Evolutionary conservation across 2,888 invertebrate species (phyloP).

Genomic region (Physocephala rufipes): DNA sequence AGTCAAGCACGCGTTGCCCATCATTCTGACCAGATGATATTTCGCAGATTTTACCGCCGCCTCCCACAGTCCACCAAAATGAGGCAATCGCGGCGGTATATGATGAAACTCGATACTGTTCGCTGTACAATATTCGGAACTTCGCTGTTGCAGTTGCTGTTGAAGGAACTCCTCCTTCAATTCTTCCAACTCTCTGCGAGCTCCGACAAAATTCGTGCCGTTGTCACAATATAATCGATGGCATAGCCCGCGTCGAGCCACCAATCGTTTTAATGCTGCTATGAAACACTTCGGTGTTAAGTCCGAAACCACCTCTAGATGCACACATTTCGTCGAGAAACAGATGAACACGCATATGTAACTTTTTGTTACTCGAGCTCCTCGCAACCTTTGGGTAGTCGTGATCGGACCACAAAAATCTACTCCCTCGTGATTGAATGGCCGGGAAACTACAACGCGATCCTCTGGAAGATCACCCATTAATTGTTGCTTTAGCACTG

Average conservation of each 20-base stretch:
- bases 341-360: conserved; percentile 12
- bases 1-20: conserved; percentile 34
- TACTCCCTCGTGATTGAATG: neutral
- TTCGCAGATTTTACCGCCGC: no score
- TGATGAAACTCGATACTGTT: conserved; percentile 40
- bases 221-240: conserved; percentile 40
- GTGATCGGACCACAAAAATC: no score
- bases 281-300: conserved; percentile 40
- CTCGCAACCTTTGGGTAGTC: neutral
- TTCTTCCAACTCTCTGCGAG: conserved; percentile 38
- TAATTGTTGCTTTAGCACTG: no score
- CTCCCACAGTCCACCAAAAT: no score
- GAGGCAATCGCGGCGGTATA: conserved; percentile 40
- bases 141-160: conserved; percentile 31
- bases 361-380: neutral
- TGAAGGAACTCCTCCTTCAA: conserved; percentile 34
- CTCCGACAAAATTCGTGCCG: conserved; percentile 44
- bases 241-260: conserved; percentile 40
- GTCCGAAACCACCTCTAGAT: conserved; percentile 43
- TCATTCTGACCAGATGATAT: conserved; percentile 31
- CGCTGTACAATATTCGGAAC: conserved; percentile 33
- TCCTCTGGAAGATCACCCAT: neutral
- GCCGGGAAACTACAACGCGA: neutral
- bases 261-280: conserved; percentile 41
- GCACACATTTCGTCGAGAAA: conserved; percentile 10